Evolutionary conservation across 2,888 invertebrate species (phyloP), one percentile per base, ranked within the genome.

Genomic region (Linnaemya vulpina): DNA sequence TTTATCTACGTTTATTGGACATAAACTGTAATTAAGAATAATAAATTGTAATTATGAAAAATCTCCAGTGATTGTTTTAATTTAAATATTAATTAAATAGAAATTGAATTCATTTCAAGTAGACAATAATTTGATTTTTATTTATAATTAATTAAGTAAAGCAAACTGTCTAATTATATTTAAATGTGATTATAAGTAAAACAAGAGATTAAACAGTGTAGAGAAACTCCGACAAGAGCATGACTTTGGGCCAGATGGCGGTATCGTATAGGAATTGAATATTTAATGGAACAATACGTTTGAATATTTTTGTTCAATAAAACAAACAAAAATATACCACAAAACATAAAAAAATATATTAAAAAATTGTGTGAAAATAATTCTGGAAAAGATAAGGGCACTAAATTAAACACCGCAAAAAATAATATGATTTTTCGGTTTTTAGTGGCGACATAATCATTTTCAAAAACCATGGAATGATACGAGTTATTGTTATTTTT

Each of bases 61-160:
- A 75, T 62, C 43, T 62, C 53, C 22, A 1, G 10, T 35, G 46
- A 62, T 63, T 53, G 75, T 3, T 46, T 76, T 30, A 70, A 81
- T 81, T 30, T 74, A 81, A 85, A 85, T 85, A 63, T 67, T 68
- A 70, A 85, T 85, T 77, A 81, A 30, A 30, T 3, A 30, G 30
- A 74, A 68, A 68, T 17, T 46, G 53, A 70, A 80, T 77, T 55
- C 49, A 79, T 75, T 84, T 15, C 30, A 30, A 30, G 30, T 30
- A 38, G 22, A 73, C 58, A 51, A 49, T 1, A 5, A 55, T 53
- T 20, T n/a, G 38, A 38, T 11, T 25, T 25, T 17, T 38, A 79
- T 53, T 62, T 75, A 55, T 38, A 43, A 62, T 75, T 43, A 17
- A 58, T 43, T 17, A 68, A 63, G 11, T 35, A 68, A 74, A 62